A percentile compares a stretch with the other conserved stretches of the same genome.
These are phyloP conservation scores for Cariama cristata DNA, from an alignment of 2,113 vertebrate genomes.

Conservation along the genomic window DNA sequence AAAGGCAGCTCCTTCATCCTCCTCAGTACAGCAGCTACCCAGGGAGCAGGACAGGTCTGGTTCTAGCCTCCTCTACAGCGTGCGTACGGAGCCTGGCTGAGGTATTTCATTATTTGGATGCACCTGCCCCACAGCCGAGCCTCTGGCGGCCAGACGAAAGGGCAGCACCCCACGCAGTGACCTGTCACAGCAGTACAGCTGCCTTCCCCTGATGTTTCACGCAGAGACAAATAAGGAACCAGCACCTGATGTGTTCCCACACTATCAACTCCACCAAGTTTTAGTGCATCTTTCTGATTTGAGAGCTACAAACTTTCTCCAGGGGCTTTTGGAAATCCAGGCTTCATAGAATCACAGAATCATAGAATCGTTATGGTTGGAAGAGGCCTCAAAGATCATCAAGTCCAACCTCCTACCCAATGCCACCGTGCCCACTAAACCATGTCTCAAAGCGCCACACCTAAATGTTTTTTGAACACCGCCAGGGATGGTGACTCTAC, in stretches of 20 bases:
- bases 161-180: background rate
- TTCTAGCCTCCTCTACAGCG: background rate
- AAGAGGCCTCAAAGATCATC: no score
- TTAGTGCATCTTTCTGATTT: background rate
- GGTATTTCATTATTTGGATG: background rate
- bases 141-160: rapidly evolving
- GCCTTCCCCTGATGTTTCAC: rapidly evolving
- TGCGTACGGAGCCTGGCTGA: rapidly evolving
- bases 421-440: no score
- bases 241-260: rapidly evolving
- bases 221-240: background rate
- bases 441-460: no score
- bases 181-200: background rate
- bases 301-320: background rate
- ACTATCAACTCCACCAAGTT: background rate
- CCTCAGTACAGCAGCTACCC: background rate
- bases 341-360: background rate
- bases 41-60: background rate
- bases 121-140: rapidly evolving
- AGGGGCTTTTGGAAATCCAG: background rate
- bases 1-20: background rate
- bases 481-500: no score
- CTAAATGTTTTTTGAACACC: no score
- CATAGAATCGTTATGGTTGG: no score
- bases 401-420: no score